Evolutionary conservation across 2,113 vertebrate species (phyloP), one percentile per base, ranked within the genome.

Genomic region (Oriolus oriolus): DNA sequence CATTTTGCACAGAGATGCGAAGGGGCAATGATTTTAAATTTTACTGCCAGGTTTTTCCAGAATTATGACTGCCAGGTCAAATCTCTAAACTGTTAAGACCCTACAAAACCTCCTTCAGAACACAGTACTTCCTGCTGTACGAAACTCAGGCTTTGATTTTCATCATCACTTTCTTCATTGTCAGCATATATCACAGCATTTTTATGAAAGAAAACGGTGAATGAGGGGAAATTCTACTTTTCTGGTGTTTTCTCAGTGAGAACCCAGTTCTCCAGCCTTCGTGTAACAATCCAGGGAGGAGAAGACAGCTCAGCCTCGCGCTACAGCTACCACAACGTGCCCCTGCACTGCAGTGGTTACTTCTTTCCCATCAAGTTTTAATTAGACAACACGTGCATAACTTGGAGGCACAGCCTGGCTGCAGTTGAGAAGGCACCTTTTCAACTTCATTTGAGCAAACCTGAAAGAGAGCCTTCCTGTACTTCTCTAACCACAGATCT

Each of bases 21-120:
- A 60, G 56, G 49, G 33, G 39, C 39, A 44, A 78, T 16, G 64
- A 95, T 81, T 90, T 93, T 39, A 75, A 78, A 70, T 66, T 93
- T 92, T 66, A 94, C 75, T 90, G 93, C 39, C 60, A 68, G 24
- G 63, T 69, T 85, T 79, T 87, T 37, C 64, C 57, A 60, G 76
- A 92, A 53, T 89, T 88, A 78, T 35, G 74, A 70, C 42, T 59
- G 78, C 57, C 78, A 75, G 73, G 87, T 80, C 90, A 94, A 94
- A 85, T 65, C 74, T 44, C 57, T 91, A 86, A 90, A 91, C 74
- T 37, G 49, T 66, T 91, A 94, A 90, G 64, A 52, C 35, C 68
- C 75, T 52, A 75, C 81, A 86, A 96, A 95, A 86, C 47, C 83
- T 74, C 89, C 54, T 54, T 87, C 49, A 75, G 75, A 89, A 73